Conservation (phyloP, 1,140 invertebrate species). For the Aphelenchoides fujianensis region DNA sequence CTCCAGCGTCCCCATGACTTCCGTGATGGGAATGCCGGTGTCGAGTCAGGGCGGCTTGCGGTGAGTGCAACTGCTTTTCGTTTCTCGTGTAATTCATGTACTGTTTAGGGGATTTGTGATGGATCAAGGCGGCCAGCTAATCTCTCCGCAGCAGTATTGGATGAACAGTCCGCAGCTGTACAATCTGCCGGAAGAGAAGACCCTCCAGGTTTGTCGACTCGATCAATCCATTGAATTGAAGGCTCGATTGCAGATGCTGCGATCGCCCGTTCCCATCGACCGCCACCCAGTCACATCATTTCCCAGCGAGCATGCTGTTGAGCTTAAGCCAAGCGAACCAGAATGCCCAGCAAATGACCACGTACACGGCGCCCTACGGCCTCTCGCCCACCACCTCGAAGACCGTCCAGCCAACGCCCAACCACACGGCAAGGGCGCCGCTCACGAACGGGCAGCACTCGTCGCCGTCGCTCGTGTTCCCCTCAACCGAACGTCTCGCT, state of each 20-base stretch:
- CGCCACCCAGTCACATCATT: neutral
- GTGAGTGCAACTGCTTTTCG: neutral
- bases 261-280: conserved; percentile 9
- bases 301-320: conserved; percentile 9
- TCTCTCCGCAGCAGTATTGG: conserved; percentile 10
- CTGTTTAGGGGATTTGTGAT: conserved; percentile 23
- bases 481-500: neutral
- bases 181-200: conserved; percentile 18
- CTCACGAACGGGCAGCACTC: too few species aligned
- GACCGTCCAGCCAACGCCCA: conserved; percentile 16
- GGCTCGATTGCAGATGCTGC: conserved; percentile 11
- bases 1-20: neutral
- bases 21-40: neutral
- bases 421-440: neutral
- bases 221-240: neutral
- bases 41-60: neutral
- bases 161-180: conserved; percentile 17
- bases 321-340: neutral
- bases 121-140: conserved; percentile 30
- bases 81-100: neutral
- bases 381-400: conserved; percentile 9
- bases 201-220: neutral
- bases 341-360: neutral
- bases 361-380: neutral
- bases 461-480: too few species aligned